Base-by-base conservation (phyloP, 2,888 invertebrate species). In the Tineola bisselliella region DNA sequence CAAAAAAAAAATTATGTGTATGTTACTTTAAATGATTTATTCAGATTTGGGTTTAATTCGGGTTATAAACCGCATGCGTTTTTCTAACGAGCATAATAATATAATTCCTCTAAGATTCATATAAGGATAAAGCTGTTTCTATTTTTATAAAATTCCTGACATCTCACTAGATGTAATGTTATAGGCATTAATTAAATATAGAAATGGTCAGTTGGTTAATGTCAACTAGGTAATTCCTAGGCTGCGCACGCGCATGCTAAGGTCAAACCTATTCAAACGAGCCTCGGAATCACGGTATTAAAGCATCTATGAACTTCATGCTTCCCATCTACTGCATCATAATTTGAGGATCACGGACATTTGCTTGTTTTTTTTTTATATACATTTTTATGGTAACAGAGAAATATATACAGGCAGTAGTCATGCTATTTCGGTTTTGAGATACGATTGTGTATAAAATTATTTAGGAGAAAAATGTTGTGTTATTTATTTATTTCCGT, bases 201-300 rank as follows among this genome's bases (percentile, higher is more conserved):
- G 58, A 58, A 33, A 58, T 58, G 58, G 58, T 33, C 58, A 58
- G 13, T 56, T n/a, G 48, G 56, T 56, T 56, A 56, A 56, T 56
- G 56, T 25, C 56, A 56, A 56, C 58, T 3, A 58, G 58, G 13
- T 58, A 33, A 58, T 58, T 58, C 3, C 33, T 4, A 58, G 58
- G 58, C 58, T 58, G 17, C 58, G 33, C 58, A 58, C 58, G 58
- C 33, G 10, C 58, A 33, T 33, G 12, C 10, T 3, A 30, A 58
- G 58, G 58, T 58, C 58, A 19, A 6, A 56, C n/a, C 48, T 17
- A 17, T 48, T 38, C 11, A 38, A 48, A 54, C 17, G n/a, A 17
- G 58, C 58, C 58, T 58, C 58, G 33, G 33, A 54, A 19, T 5
- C 25, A 54, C 54, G 54, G 54, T n/a, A 18, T 54, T 17, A 25